Percentiles rank a stretch among this genome's conserved stretches.
Conservation (phyloP, 2,113 vertebrate species). For the Plecturocebus donacophilus region DNA sequence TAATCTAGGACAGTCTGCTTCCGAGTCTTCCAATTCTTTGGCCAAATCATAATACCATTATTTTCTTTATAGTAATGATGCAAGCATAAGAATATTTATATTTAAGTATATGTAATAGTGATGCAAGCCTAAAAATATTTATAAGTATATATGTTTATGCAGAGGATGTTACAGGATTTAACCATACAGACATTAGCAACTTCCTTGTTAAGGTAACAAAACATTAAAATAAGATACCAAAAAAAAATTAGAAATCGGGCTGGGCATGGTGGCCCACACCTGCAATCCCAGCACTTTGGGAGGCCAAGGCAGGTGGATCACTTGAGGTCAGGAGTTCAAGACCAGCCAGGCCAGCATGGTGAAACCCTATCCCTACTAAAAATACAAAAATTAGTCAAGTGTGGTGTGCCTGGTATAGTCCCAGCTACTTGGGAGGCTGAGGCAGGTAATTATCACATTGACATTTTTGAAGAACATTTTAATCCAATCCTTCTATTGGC, state of each 20-base stretch:
- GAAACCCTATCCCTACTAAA: too few relatives aligned
- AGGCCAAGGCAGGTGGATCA: too few relatives aligned
- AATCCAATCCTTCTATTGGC: neutral
- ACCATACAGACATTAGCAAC: neutral
- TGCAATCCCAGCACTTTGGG: too few relatives aligned
- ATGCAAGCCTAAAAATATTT: neutral
- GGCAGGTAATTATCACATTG: neutral
- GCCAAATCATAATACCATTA: neutral
- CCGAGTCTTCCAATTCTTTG: neutral
- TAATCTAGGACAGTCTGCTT: neutral
- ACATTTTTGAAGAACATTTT: neutral
- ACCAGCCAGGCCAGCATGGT: too few relatives aligned
- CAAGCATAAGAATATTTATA: neutral
- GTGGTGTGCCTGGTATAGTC: too few relatives aligned
- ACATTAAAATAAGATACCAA: slow-evolving; percentile 15
- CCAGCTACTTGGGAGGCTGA: too few relatives aligned
- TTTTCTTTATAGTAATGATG: neutral
- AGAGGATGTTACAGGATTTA: neutral
- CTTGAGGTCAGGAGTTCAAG: too few relatives aligned
- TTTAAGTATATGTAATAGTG: neutral
- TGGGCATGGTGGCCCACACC: too few relatives aligned
- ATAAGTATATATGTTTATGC: neutral
- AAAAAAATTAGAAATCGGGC: neutral
- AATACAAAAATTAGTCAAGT: too few relatives aligned
- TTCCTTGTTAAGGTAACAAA: neutral